Percentiles rank a stretch among this genome's conserved stretches.
Conservation (phyloP, 2,888 invertebrate genomes). For the Pegoplata infirma region DNA sequence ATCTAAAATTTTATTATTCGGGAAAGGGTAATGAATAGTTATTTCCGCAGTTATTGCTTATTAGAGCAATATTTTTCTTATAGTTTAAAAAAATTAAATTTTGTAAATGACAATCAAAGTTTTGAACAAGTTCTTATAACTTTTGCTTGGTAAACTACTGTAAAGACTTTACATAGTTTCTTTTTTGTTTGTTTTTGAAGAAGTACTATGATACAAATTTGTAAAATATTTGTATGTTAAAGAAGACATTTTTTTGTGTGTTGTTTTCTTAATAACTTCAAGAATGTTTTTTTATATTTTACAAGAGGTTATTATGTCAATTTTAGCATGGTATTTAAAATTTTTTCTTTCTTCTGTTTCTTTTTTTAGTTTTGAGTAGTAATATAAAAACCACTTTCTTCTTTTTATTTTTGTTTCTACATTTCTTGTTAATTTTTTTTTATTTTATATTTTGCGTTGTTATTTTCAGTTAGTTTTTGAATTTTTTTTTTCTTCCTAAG, state of each 20-base stretch:
- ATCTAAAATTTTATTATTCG: no score
- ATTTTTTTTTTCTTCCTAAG: no score
- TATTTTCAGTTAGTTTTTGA: conserved; percentile 4
- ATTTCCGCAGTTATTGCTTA: no score
- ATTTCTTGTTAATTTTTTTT: conserved; percentile 6
- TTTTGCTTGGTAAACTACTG: not conserved
- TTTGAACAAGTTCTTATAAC: no score
- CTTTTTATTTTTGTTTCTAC: conserved; percentile 16
- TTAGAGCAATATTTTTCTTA: no score
- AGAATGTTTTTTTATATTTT: not conserved
- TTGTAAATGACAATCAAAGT: no score
- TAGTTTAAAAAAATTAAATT: no score
- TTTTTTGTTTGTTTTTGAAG: not conserved
- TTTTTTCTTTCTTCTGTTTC: not conserved
- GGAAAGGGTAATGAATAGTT: no score
- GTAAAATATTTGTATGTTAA: no score
- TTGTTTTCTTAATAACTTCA: conserved; percentile 12
- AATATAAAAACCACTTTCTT: conserved; percentile 30
- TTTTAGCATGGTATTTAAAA: conserved; percentile 26
- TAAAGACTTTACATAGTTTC: not conserved
- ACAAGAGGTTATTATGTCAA: conserved; percentile 52
- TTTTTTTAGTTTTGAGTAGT: not conserved
- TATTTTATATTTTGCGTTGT: conserved; percentile 15
- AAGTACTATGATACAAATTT: not conserved
- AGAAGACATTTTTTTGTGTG: not conserved